Evolutionary conservation across 2,888 invertebrate genomes (phyloP).

Genomic region (Spisula solida): DNA sequence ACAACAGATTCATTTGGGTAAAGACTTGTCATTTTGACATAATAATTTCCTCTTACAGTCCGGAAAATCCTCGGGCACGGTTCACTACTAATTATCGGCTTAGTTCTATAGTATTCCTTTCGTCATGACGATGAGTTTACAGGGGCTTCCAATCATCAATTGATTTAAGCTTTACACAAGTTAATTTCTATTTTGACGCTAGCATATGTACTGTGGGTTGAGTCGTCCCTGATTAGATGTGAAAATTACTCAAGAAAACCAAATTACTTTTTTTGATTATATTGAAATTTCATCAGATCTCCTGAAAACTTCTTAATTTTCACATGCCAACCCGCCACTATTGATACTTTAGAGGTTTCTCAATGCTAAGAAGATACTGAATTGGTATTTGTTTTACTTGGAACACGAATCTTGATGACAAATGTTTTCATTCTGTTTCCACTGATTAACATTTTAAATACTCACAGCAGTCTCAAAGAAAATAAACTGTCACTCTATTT

Average conservation of each 20-base stretch:
- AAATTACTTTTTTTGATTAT: constrained; percentile 60
- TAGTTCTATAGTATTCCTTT: constrained; percentile 65
- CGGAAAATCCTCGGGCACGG: constrained; percentile 58
- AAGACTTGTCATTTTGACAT: constrained; percentile 64
- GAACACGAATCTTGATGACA: constrained; percentile 57
- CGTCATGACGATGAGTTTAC: constrained; percentile 28
- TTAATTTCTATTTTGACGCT: constrained; percentile 63
- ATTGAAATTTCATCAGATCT: constrained; percentile 55
- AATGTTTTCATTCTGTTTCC: constrained; percentile 50
- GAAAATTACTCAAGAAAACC: constrained; percentile 58
- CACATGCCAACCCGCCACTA: constrained; percentile 38
- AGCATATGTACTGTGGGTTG: constrained; percentile 51
- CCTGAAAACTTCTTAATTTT: constrained; percentile 47
- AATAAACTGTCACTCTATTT: constrained; percentile 16
- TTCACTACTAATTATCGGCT: constrained; percentile 66
- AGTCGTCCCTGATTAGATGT: constrained; percentile 55
- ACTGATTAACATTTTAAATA: constrained; percentile 45
- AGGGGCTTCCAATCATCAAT: constrained; percentile 65
- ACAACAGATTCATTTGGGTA: constrained; percentile 65
- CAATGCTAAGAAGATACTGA: constrained; percentile 48
- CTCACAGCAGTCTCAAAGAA: constrained; percentile 15
- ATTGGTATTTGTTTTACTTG: constrained; percentile 66
- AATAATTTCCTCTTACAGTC: constrained; percentile 69
- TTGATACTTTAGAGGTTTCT: constrained; percentile 51
- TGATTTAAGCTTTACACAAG: constrained; percentile 60